These are phyloP conservation scores for Asbolus verrucosus DNA, from an alignment of 1,140 invertebrate genomes.

Conservation along the genomic window DNA sequence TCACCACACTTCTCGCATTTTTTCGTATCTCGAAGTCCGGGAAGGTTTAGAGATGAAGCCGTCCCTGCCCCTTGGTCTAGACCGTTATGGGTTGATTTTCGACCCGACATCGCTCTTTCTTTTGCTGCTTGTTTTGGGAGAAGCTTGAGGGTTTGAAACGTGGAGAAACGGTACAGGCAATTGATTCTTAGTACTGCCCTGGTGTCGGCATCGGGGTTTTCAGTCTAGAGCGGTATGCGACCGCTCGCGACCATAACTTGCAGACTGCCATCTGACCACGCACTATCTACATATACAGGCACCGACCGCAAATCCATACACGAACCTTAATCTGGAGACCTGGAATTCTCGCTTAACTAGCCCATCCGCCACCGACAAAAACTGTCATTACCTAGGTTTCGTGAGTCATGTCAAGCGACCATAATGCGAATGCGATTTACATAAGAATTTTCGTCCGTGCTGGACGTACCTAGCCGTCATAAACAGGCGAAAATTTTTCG, in stretches of 20 bases:
- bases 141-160: too few relatives aligned
- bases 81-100: too few relatives aligned
- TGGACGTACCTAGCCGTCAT: background rate
- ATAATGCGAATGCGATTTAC: constrained; percentile 36
- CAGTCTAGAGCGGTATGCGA: constrained; percentile 54
- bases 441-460: constrained; percentile 32
- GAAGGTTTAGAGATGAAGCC: too few relatives aligned
- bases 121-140: too few relatives aligned
- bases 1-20: too few relatives aligned
- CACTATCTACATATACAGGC: constrained; percentile 59
- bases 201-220: constrained; percentile 40
- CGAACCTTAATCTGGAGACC: constrained; percentile 27
- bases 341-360: constrained; percentile 9
- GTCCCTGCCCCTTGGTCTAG: too few relatives aligned
- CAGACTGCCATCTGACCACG: constrained; percentile 60
- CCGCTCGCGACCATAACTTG: constrained; percentile 59
- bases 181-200: constrained; percentile 12
- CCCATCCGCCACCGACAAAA: background rate
- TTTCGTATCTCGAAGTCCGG: too few relatives aligned
- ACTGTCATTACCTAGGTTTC: constrained; percentile 4
- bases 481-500: background rate
- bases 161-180: too few relatives aligned
- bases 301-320: constrained; percentile 50
- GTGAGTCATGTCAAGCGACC: constrained; percentile 35
- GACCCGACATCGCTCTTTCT: too few relatives aligned